Evolutionary conservation across 2,113 vertebrate species (phyloP).

Genomic region (Tonatia bakeri): DNA sequence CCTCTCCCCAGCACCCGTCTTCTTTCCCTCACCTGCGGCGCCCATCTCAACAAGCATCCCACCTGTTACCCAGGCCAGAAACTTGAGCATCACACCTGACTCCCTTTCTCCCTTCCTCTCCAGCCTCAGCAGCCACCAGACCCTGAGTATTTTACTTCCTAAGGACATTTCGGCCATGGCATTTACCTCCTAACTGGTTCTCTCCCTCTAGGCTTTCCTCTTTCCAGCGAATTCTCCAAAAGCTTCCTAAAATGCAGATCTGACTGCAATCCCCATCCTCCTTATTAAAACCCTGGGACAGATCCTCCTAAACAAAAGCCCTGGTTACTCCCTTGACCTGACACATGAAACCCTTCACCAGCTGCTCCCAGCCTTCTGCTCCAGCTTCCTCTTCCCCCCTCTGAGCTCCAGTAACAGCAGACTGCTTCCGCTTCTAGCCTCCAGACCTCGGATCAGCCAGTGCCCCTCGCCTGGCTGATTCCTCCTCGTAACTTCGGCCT

Average conservation of each 20-base stretch:
- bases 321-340: neutral
- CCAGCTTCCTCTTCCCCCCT: neutral
- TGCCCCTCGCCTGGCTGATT: neutral
- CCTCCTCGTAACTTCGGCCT: neutral
- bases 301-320: neutral
- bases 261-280: neutral
- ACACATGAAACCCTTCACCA: neutral
- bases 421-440: neutral
- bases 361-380: neutral
- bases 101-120: neutral
- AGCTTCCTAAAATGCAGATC: slow-evolving; percentile 31
- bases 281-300: neutral
- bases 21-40: neutral
- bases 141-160: neutral
- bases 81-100: neutral
- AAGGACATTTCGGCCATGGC: neutral
- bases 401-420: neutral
- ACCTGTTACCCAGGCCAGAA: neutral
- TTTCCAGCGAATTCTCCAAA: slow-evolving; percentile 10
- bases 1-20: neutral
- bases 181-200: neutral
- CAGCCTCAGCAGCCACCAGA: neutral
- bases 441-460: neutral
- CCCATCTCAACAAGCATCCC: neutral
- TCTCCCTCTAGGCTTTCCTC: neutral